phyloP scores from a whole-genome alignment of 2,113 vertebrate genomes.

The Pelodiscus sinensis region DNA sequence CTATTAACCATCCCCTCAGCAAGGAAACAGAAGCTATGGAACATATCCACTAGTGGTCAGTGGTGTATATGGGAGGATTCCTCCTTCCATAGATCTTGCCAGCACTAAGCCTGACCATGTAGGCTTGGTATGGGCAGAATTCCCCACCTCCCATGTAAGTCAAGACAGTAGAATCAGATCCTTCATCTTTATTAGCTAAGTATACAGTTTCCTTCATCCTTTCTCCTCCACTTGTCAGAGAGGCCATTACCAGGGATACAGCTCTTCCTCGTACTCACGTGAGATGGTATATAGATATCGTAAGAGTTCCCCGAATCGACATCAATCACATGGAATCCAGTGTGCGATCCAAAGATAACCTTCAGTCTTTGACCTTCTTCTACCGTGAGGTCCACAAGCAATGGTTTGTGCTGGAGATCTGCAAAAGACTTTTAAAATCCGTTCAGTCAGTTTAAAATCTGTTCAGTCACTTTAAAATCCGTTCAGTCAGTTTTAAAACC shows the following conservation, averaged over 20 bases:
- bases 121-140: not conserved
- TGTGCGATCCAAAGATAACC: constrained; percentile 98
- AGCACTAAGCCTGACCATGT: not conserved
- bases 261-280: constrained; percentile 83
- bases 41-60: not conserved
- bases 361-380: constrained; percentile 99
- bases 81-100: not conserved
- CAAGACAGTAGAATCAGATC: not conserved
- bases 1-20: not conserved
- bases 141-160: not conserved
- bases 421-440: constrained; percentile 92
- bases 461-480: constrained; percentile 73
- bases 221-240: not conserved
- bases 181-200: not conserved
- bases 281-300: constrained; percentile 98
- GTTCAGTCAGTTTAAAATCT: not conserved
- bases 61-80: not conserved
- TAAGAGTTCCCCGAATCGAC: constrained; percentile 98
- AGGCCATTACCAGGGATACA: not conserved
- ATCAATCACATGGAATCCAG: constrained; percentile 98
- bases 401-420: constrained; percentile 96
- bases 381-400: constrained; percentile 96
- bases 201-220: rapidly evolving
- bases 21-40: not conserved
- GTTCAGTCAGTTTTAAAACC: constrained; percentile 54